A percentile compares a stretch with the other conserved stretches of the same genome.
phyloP scores from a whole-genome alignment of 2,888 invertebrate species.

The Poecilobothrus nobilitatus region DNA sequence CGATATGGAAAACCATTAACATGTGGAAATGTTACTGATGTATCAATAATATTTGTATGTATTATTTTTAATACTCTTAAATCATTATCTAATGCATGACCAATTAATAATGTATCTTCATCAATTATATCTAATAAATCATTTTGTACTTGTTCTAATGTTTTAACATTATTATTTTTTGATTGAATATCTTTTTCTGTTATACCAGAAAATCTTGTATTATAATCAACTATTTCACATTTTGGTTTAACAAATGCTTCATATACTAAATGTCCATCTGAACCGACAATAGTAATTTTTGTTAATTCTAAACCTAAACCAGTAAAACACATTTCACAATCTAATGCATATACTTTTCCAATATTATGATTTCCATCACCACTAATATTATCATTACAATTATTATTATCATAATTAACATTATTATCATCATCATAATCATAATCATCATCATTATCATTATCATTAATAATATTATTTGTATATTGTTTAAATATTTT shows the following conservation, averaged over 20 bases:
- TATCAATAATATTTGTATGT: slow-evolving; percentile 81
- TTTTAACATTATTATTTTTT: slow-evolving; percentile 54
- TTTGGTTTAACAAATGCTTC: slow-evolving; percentile 78
- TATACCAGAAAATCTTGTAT: slow-evolving; percentile 93
- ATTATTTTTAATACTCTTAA: slow-evolving; percentile 75
- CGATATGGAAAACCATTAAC: slow-evolving; percentile 73
- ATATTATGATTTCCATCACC: not conserved
- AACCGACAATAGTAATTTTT: slow-evolving; percentile 73
- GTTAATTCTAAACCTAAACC: slow-evolving; percentile 76
- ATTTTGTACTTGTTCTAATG: slow-evolving; percentile 70
- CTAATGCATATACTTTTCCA: slow-evolving; percentile 64
- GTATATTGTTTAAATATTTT: slow-evolving; percentile 20
- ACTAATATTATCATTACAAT: slow-evolving; percentile 15
- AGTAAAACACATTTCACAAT: slow-evolving; percentile 97
- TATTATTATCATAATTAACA: not conserved
- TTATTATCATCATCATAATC: not conserved
- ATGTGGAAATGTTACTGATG: slow-evolving; percentile 82
- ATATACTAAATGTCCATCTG: slow-evolving; percentile 67
- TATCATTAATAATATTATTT: slow-evolving; percentile 11
- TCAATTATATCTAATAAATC: slow-evolving; percentile 73
- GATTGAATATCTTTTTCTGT: slow-evolving; percentile 53
- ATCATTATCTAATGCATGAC: slow-evolving; percentile 93
- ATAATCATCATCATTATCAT: not conserved
- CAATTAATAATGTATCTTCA: slow-evolving; percentile 81
- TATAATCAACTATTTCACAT: slow-evolving; percentile 79